Evolutionary conservation across 1,140 invertebrate genomes (phyloP), one percentile per base, ranked within the genome.

Genomic region (Plodia interpunctella): DNA sequence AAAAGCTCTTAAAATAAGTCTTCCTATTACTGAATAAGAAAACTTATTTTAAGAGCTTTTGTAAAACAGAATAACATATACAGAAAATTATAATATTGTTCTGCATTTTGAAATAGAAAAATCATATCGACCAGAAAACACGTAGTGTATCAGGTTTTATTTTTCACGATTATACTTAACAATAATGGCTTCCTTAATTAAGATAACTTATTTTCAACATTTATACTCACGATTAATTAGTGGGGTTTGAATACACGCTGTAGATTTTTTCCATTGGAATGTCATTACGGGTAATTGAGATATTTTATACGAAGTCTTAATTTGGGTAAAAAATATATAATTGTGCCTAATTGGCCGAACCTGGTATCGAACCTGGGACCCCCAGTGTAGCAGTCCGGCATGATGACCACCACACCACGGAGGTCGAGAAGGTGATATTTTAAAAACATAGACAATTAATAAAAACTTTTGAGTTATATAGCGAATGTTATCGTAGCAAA

Each of bases 401-500:
- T n/a, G n/a, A n/a, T n/a, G n/a, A n/a, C n/a, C n/a, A n/a, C n/a
- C n/a, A n/a, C n/a, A n/a, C 8, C 4, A 35, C 32, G 8, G 32
- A 5, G 32, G 9, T 10, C 10, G 8, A 35, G n/a, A n/a, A n/a
- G 13, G 30, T 9, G 10, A 32, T 32, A 32, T 32, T 32, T 32
- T 11, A 6, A 32, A 32, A 32, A 32, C 30, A 32, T 6, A 32
- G 30, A 8, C 11, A 32, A 32, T 32, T 32, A 32, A 32, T 11
- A 32, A 32, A 32, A 32, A 32, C 30, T 32, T 9, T 32, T 10
- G 28, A 28, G 28, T 5, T 28, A 28, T 28, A 28, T 5, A 28
- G 21, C 6, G 30, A 10, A 32, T 32, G 11, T 32, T 32, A 9
- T 32, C 30, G 11, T 9, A 32, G 30, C 9, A 82, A 83, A 81